Conservation (phyloP, 1,140 invertebrate genomes). For the Colletes gigas region DNA sequence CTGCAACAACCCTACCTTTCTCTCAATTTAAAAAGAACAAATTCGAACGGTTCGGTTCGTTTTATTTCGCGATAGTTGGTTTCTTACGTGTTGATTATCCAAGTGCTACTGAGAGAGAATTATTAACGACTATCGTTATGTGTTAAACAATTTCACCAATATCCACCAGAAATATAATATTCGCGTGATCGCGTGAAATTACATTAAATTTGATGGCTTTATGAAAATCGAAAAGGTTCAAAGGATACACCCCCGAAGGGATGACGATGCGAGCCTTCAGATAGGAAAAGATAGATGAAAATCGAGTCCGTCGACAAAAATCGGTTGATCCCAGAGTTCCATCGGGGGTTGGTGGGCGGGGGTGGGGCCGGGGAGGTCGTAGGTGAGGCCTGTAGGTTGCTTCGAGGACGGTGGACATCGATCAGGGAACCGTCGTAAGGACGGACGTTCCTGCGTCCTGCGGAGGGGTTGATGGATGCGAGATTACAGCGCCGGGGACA, state of each 20-base stretch:
- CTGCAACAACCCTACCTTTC: too few relatives aligned
- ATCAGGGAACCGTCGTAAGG: constrained; percentile 61
- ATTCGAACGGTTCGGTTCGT: too few relatives aligned
- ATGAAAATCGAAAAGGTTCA: constrained; percentile 6
- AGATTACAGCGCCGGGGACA: constrained; percentile 70
- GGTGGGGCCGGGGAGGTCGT: constrained; percentile 30
- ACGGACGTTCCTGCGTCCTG: constrained; percentile 41
- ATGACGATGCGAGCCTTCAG: constrained; percentile 55
- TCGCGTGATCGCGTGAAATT: too few relatives aligned
- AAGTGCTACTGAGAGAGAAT: too few relatives aligned
- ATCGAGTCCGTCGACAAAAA: constrained; percentile 57
- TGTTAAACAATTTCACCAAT: too few relatives aligned
- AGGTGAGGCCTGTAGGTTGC: constrained; percentile 57
- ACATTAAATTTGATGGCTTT: too few relatives aligned
- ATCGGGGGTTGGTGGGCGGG: constrained; percentile 8
- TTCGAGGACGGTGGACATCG: constrained; percentile 64
- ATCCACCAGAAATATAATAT: too few relatives aligned
- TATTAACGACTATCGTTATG: too few relatives aligned
- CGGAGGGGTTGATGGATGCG: constrained; percentile 69
- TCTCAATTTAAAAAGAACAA: too few relatives aligned
- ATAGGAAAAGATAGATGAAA: constrained; percentile 65
- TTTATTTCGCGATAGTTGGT: too few relatives aligned
- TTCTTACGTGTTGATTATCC: too few relatives aligned
- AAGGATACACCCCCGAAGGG: constrained; percentile 2
- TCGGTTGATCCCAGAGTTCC: constrained; percentile 53